phyloP scores from a whole-genome alignment of 2,888 invertebrate species.

The Chironomus tentans region DNA sequence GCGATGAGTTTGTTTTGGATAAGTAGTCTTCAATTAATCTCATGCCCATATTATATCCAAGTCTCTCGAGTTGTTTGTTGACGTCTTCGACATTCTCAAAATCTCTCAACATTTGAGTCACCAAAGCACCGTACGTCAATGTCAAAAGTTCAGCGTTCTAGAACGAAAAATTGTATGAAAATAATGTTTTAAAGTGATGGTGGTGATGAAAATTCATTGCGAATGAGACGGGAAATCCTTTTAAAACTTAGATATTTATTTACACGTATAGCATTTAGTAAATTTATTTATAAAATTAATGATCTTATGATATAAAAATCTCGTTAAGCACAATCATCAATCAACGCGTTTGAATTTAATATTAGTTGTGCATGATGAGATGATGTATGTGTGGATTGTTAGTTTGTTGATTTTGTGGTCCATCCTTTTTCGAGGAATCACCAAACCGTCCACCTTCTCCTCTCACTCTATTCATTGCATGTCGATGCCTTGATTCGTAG shows the following conservation, averaged over 20 bases:
- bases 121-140: slow-evolving; percentile 94
- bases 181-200: slow-evolving; percentile 3
- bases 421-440: slow-evolving; percentile 28
- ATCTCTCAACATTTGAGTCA: slow-evolving; percentile 94
- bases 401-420: slow-evolving; percentile 23
- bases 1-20: slow-evolving; percentile 77
- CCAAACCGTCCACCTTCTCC: slow-evolving; percentile 91
- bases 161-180: slow-evolving; percentile 34
- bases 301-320: too few relatives aligned
- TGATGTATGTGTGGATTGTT: slow-evolving; percentile 34
- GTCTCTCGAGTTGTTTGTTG: slow-evolving; percentile 88
- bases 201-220: neutral
- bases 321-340: neutral
- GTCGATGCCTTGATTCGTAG: slow-evolving; percentile 94
- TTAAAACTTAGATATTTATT: neutral
- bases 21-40: slow-evolving; percentile 95
- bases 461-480: slow-evolving; percentile 94
- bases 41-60: slow-evolving; percentile 98
- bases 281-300: too few relatives aligned
- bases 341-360: neutral
- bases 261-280: neutral
- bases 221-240: neutral
- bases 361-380: slow-evolving; percentile 32
- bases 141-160: slow-evolving; percentile 95
- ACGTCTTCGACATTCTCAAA: slow-evolving; percentile 96